A percentile compares a stretch with the other conserved stretches of the same genome.
phyloP scores from a whole-genome alignment of 2,888 invertebrate species.

The Scelioninae gen. 1 region DNA sequence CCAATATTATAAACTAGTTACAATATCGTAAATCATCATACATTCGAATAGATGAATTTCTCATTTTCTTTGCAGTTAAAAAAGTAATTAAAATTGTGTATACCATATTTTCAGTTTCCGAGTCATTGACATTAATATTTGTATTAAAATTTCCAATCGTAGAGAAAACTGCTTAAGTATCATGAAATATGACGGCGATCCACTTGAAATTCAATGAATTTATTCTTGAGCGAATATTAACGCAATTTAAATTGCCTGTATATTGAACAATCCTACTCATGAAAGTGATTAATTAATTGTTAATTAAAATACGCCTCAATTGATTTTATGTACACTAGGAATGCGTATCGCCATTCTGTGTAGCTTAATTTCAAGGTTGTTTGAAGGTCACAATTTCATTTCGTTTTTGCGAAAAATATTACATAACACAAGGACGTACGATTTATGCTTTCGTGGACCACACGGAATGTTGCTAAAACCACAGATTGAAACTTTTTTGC shows the following conservation, averaged over 20 bases:
- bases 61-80: too few species aligned
- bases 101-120: too few species aligned
- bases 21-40: too few species aligned
- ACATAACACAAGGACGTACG: not conserved
- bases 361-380: not conserved
- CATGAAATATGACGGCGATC: too few species aligned
- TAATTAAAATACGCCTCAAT: slow-evolving; percentile 3
- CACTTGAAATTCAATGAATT: slow-evolving; percentile 7
- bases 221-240: slow-evolving; percentile 11
- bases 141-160: too few species aligned
- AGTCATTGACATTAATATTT: too few species aligned
- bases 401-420: slow-evolving; percentile 1
- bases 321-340: not conserved
- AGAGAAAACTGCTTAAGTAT: too few species aligned
- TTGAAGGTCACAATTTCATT: not conserved
- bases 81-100: too few species aligned
- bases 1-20: too few species aligned
- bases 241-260: slow-evolving; percentile 2
- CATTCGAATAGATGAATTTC: too few species aligned
- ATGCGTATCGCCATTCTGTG: not conserved
- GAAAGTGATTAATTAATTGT: slow-evolving; percentile 19
- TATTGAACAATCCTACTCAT: slow-evolving; percentile 6
- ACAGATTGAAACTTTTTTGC: slow-evolving; percentile 17
- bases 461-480: slow-evolving; percentile 1
- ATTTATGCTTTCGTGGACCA: not conserved